Percentiles rank a stretch among this genome's conserved stretches.
phyloP scores from a whole-genome alignment of 2,797 vertebrate genomes.

The Chiroxiphia lanceolata region DNA sequence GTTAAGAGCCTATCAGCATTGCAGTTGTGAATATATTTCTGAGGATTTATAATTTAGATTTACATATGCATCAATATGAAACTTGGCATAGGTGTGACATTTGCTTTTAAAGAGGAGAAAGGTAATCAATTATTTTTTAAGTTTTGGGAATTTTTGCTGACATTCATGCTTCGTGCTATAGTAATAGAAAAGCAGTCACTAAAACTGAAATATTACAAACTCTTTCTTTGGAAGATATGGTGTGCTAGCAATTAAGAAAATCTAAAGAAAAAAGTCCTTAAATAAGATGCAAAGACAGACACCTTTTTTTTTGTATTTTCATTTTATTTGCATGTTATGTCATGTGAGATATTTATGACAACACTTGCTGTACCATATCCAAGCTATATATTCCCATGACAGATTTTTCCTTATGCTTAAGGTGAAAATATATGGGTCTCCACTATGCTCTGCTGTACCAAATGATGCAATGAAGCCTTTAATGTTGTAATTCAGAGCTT shows the following conservation, averaged over 20 bases:
- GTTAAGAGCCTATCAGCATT: not conserved
- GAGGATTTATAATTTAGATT: not conserved
- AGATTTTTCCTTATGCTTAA: not conserved
- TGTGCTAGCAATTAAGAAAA: not conserved
- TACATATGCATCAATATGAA: not conserved
- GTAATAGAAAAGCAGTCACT: not conserved
- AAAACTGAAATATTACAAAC: not conserved
- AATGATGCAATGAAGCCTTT: not conserved
- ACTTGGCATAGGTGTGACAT: not conserved
- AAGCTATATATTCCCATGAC: not conserved
- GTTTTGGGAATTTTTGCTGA: not conserved
- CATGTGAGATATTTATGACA: not conserved
- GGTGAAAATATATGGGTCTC: not conserved
- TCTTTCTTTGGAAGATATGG: not conserved
- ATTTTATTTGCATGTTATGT: not conserved
- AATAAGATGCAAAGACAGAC: not conserved
- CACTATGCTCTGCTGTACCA: not conserved
- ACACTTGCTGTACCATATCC: not conserved
- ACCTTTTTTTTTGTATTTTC: not conserved
- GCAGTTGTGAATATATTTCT: not conserved
- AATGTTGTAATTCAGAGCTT: not conserved
- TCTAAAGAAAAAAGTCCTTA: not conserved
- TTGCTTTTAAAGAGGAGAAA: not conserved
- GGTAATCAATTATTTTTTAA: not conserved
- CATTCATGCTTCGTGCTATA: not conserved